Base-by-base conservation (phyloP, 2,797 vertebrate genomes). In the Simalia tracyae region DNA sequence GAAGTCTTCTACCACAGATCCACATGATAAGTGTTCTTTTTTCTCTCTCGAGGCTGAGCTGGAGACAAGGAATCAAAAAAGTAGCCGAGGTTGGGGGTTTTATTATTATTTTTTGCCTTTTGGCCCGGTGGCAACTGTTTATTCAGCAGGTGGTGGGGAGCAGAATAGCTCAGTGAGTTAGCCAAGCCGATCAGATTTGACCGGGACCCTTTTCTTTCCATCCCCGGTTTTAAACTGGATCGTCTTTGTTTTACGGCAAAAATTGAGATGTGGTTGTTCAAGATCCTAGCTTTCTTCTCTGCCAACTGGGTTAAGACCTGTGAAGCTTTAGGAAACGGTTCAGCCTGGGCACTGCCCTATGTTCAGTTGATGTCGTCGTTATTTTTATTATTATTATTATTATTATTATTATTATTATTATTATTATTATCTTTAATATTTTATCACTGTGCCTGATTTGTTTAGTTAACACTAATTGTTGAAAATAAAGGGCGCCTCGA, bases 401-500 rank as follows among this genome's bases (percentile, higher is more conserved):
- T 76, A 31, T 84, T 86, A 46, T 86, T 86, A 85, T 57, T 60
- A 63, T 60, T 19, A 76, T 12, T 11, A 57, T 81, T 60, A 31
- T 84, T 72, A 46, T 86, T 68, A 85, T 60, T 46, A 76, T 7
- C 57, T 92, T 86, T 92, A 50, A 54, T 95, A 98, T 98, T 88
- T 94, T 91, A 64, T 96, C 93, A 46, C 93, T 96, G 94, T 96
- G 94, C 95, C 95, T 90, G n/a, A 28, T 81, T 81, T 97, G 97
- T 97, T 90, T 94, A 81, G 96, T 66, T 94, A 93, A 93, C 10
- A 9, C 90, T 95, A 50, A 95, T 92, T 87, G 2, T 96, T 97
- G 89, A 96, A 98, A 98, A 98, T 98, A 98, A 98, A 98, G 93
- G 97, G 97, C 97, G 96, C 95, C 93, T 84, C 84, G 93, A 95